These are phyloP conservation scores for Gibbula magus DNA, from an alignment of 2,888 invertebrate species.

Conservation along the genomic window DNA sequence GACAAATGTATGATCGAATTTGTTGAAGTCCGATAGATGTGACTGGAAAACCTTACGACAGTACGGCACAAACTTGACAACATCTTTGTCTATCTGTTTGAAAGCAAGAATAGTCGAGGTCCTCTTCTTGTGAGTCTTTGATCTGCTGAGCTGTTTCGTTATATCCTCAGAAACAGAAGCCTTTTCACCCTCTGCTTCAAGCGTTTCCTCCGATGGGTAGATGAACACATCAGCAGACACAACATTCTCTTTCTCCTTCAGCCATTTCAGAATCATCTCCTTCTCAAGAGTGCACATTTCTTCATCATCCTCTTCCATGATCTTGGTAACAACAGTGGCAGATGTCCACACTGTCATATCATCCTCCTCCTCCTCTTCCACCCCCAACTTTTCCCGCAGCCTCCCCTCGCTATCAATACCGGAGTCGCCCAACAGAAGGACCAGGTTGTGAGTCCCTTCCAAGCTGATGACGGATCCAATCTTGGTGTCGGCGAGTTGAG, in stretches of 20 bases:
- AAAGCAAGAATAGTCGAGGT: neutral
- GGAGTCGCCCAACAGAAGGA: neutral
- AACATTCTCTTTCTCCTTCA: no score
- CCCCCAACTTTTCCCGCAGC: neutral
- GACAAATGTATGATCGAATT: neutral
- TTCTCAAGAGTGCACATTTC: neutral
- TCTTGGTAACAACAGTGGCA: constrained; percentile 8
- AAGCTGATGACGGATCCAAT: neutral
- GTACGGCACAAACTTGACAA: neutral
- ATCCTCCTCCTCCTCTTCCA: neutral
- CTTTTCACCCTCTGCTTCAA: neutral
- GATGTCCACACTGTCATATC: neutral
- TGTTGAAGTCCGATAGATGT: neutral
- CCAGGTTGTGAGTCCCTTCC: neutral
- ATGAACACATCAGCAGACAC: neutral
- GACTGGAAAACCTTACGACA: neutral
- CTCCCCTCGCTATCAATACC: neutral
- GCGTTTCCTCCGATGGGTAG: neutral
- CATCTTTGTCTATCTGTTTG: neutral
- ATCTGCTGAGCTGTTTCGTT: neutral
- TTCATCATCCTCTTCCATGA: neutral
- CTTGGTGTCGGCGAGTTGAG: neutral
- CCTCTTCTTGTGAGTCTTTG: neutral
- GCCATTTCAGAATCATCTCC: neutral
- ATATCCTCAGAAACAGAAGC: neutral